Base-by-base conservation (phyloP, 2,113 vertebrate genomes). In the Pelusios castaneus region DNA sequence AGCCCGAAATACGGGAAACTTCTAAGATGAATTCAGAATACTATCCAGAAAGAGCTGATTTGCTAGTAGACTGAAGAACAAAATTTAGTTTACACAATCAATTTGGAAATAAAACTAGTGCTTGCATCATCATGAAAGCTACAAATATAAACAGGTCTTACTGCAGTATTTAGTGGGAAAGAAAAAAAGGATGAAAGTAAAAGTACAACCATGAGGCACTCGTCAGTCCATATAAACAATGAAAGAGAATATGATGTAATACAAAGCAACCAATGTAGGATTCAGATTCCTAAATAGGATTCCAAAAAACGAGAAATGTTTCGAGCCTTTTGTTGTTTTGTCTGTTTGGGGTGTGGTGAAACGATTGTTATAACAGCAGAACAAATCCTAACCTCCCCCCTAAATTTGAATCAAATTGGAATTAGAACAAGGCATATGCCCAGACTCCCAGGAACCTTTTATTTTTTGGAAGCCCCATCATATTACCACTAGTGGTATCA, bases 51-150 rank as follows among this genome's bases (percentile, higher is more conserved):
- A 85, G 60, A 91, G 89, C 89, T 95, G 93, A 97, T 97, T 97
- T 97, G 96, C 95, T 96, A 94, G 89, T 87, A 90, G 87, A 82
- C 95, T 97, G 93, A 96, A 97, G 93, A 96, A 97, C 96, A 97
- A 96, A 95, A 97, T 96, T 97, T 96, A 96, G 95, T 96, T 97
- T 96, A 97, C 95, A 94, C 95, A 97, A 97, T 97, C 95, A 97
- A 92, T 97, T 93, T 95, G 90, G 95, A 97, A 97, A 97, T 96
- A 96, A 97, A 97, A 95, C 91, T 80, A 95, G 93, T 96, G 94
- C 92, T 95, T 97, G 89, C 94, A 96, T 96, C 96, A 97, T 94
- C 92, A 96, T 95, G 92, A 97, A 97, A 96, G 91, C 93, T 96
- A 96, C 89, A 90, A 96, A 95, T 97, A 67, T 96, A 97, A 92